These are phyloP conservation scores for Cephus cinctus DNA, from an alignment of 1,140 invertebrate species.

Conservation along the genomic window DNA sequence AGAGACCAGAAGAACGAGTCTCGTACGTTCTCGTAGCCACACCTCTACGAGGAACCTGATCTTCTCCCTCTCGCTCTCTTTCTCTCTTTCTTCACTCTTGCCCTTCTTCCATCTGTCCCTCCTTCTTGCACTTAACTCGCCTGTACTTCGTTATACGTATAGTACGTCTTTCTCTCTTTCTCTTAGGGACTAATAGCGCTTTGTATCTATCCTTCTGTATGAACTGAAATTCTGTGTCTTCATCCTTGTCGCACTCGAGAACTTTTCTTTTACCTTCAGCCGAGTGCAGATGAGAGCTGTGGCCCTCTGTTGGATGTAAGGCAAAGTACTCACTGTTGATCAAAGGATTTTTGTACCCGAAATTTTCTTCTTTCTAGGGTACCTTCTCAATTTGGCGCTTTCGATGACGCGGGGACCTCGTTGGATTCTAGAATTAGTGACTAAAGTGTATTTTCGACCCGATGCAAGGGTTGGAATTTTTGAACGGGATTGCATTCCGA, in stretches of 20 bases:
- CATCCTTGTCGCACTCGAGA: conserved; percentile 4
- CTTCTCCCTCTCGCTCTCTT: neutral
- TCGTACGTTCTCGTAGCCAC: conserved; percentile 50
- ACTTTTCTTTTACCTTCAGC: conserved; percentile 11
- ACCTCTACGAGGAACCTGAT: conserved; percentile 42
- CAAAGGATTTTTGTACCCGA: too few species aligned
- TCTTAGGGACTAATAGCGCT: conserved; percentile 6
- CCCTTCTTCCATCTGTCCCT: conserved; percentile 19
- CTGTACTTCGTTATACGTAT: conserved; percentile 23
- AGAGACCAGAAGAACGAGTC: conserved; percentile 50
- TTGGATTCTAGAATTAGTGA: neutral
- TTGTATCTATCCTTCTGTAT: conserved; percentile 9
- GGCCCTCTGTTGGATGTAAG: conserved; percentile 49
- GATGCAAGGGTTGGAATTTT: too few species aligned
- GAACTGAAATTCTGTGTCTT: too few species aligned
- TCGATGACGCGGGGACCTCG: neutral
- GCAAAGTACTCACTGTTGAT: conserved; percentile 15
- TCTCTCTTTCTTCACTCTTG: conserved; percentile 11
- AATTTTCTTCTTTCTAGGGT: too few species aligned
- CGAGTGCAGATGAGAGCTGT: conserved; percentile 40
- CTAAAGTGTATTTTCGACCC: too few species aligned
- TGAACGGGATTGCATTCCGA: too few species aligned
- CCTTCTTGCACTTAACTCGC: conserved; percentile 11
- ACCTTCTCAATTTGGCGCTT: too few species aligned
- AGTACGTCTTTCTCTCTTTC: conserved; percentile 12